Evolutionary conservation across 1,140 invertebrate genomes (phyloP), one percentile per base, ranked within the genome.

Genomic region (Cotesia chilonis): DNA sequence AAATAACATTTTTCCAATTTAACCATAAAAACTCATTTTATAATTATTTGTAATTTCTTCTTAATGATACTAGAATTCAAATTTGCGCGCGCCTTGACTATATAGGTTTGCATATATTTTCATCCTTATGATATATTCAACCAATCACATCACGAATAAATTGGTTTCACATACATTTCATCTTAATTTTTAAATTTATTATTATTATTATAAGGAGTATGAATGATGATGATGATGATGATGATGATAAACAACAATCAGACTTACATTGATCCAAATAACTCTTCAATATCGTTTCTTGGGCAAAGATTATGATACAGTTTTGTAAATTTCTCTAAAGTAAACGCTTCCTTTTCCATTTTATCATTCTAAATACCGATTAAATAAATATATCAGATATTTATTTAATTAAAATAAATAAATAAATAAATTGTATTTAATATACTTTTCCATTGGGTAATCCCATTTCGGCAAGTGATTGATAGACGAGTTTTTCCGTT

Each of bases 221-320:
- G 14, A n/a, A 14, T 14, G 14, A 14, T 14, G 14, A 14, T 14
- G 14, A 14, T 17, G n/a, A n/a, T n/a, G 14, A 14, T 14, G 14
- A 14, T 14, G 14, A 14, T 14, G 14, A 14, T 17, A 17, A 17
- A 17, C 28, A 5, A 54, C 37, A 54, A 70, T 36, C 37, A 55
- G 64, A 92, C 94, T 94, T 89, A 99, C 98, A 99, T 94, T 69
- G 94, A 94, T 84, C 96, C 93, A 82, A 99, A 99, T 1, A 99
- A 88, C 86, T 99, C 97, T 84, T 99, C 98, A 75, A 99, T 99
- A 83, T 99, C 98, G 80, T 98, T 98, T 75, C 98, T 89, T 0
- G 98, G 98, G 85, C 98, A 99, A 77, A 99, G 97, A 88, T 98
- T 99, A 83, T 98, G 96, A 85, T 99, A 99, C 0, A 99, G 86